These are phyloP conservation scores for Zeugodacus cucurbitae DNA, from an alignment of 1,140 invertebrate genomes.

Conservation along the genomic window DNA sequence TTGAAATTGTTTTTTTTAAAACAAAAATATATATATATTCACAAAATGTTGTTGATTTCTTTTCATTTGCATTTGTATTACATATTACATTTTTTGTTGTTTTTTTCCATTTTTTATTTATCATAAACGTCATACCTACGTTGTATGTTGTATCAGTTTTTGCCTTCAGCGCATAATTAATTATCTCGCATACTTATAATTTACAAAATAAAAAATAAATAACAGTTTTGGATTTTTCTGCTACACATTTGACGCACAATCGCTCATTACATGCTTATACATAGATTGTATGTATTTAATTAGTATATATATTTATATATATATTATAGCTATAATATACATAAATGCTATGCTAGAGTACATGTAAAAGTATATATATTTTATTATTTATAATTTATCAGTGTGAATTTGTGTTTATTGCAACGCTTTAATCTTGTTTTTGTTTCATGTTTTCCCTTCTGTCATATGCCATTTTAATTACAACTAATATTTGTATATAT, in stretches of 20 bases:
- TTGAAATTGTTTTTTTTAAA: slow-evolving; percentile 24
- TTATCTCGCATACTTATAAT: slow-evolving; percentile 40
- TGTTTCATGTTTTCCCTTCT: not conserved
- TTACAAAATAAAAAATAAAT: slow-evolving; percentile 65
- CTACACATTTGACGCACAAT: slow-evolving; percentile 7
- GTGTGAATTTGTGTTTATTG: not conserved
- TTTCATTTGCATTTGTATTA: slow-evolving; percentile 9
- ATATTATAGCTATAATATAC: not conserved
- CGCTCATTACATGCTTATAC: slow-evolving; percentile 18
- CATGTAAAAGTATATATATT: not conserved
- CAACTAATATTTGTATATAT: not conserved
- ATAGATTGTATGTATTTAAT: not conserved
- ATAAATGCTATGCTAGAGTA: not conserved
- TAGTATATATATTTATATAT: not conserved
- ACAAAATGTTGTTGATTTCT: slow-evolving; percentile 15
- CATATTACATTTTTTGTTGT: not conserved
- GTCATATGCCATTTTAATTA: not conserved
- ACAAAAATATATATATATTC: slow-evolving; percentile 30
- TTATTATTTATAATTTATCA: slow-evolving; percentile 23
- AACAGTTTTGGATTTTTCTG: slow-evolving; percentile 59
- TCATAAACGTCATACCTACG: not conserved
- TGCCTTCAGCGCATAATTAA: slow-evolving; percentile 32
- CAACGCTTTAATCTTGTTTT: not conserved
- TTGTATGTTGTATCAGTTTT: slow-evolving; percentile 5
- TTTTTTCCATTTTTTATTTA: not conserved